Conservation (phyloP, 92 coral and sea anemone genomes). For the Palythoa caribaeorum region DNA sequence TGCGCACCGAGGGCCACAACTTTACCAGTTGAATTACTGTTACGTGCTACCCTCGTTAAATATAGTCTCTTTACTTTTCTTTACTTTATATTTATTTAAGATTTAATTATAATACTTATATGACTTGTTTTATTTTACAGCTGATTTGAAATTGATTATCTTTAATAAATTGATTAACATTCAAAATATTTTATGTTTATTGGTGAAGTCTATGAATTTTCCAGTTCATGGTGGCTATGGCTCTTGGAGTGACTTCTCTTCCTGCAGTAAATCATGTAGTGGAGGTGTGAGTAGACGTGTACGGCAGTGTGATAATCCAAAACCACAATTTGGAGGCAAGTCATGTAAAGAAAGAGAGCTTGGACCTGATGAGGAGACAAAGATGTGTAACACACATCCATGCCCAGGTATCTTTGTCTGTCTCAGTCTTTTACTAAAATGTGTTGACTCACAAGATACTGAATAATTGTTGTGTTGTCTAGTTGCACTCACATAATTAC, state of each 20-base stretch:
- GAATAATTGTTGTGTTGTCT: too few relatives aligned
- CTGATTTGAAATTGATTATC: neutral
- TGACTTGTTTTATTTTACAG: too few relatives aligned
- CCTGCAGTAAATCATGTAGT: constrained; percentile 37
- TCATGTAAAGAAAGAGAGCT: constrained; percentile 41
- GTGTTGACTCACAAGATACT: too few relatives aligned
- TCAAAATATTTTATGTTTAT: neutral
- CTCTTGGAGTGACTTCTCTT: constrained; percentile 7
- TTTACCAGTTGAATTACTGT: too few relatives aligned
- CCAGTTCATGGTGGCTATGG: constrained; percentile 52
- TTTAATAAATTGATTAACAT: too few relatives aligned
- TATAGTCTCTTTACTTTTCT: too few relatives aligned
- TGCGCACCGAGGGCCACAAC: too few relatives aligned
- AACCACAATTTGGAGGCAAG: constrained; percentile 61
- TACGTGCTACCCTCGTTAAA: too few relatives aligned
- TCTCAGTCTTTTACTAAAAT: neutral
- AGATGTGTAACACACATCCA: constrained; percentile 39
- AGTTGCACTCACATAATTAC: too few relatives aligned
- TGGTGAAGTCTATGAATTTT: neutral
- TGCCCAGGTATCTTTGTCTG: constrained; percentile 51
- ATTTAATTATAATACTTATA: too few relatives aligned
- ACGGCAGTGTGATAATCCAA: constrained; percentile 61
- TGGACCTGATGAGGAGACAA: constrained; percentile 38
- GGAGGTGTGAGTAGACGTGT: constrained; percentile 21
- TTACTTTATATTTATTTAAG: too few relatives aligned